Base-by-base conservation (phyloP, 2,797 vertebrate species). In the Philypnodon macrostomus region DNA sequence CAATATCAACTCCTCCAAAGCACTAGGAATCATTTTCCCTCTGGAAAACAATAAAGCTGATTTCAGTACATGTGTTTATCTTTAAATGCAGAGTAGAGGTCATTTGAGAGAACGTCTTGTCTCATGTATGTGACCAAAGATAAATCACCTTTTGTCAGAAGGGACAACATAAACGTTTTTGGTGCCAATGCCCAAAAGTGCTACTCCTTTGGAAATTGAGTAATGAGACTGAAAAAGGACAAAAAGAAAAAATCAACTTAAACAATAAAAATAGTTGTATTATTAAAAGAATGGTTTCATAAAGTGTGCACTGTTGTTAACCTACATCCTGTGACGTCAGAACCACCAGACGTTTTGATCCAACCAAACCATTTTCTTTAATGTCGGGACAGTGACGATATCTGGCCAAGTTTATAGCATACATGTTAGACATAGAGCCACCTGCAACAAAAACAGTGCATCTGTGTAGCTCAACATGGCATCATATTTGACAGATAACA, bases 371-470 rank as follows among this genome's bases (percentile, higher is more conserved):
- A 24, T 80, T 77, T 70, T 92, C 90, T 62, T 94, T 94, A 64
- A 94, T 79, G n/a, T 90, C 86, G 7, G 92, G 93, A 36, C 72
- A 92, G 60, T 78, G 82, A 27, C 58, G 86, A 67, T 91, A 93
- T 67, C 93, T 88, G 59, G 92, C 92, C 29, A 94, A 66, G 53
- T 94, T 93, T 72, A 94, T 83, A 13, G 92, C 92, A 13, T 93
- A 93, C 91, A 95, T 93, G 64, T 94, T 94, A 54, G 93, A 95
- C 75, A 93, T 79, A 4, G 93, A 94, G 16, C 93, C 93, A 73
- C 93, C 92, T 93, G 82, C 12, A 80, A 64, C 76, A 48, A 66
- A 36, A 15, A 23, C 5, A 53, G 4, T 0, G 0, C 10, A 0
- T 27, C 1, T 21, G 5, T 40, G 10, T 12, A 23, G 19, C 7